Evolutionary conservation across 2,888 invertebrate species (phyloP).

Genomic region (Mythimna ferrago): DNA sequence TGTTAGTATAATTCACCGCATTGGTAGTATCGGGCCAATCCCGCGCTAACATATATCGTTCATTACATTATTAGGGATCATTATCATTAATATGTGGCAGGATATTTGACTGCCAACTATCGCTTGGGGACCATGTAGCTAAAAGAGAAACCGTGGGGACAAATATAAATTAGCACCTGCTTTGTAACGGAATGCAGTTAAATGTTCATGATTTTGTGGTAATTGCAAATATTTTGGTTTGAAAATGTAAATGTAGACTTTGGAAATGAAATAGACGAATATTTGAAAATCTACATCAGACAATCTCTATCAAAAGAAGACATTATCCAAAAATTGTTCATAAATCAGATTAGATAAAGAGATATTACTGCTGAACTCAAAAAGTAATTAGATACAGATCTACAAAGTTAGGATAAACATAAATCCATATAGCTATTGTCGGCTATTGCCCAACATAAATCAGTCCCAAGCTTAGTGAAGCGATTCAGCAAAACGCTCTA

Average conservation of each 20-base stretch:
- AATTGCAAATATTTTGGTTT: not conserved
- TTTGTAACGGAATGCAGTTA: slow-evolving; percentile 8
- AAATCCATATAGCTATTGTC: slow-evolving; percentile 73
- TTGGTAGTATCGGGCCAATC: slow-evolving; percentile 59
- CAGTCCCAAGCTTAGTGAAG: slow-evolving; percentile 79
- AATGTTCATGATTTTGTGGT: slow-evolving; percentile 1
- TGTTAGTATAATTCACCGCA: slow-evolving; percentile 63
- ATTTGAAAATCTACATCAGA: not conserved
- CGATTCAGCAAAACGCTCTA: slow-evolving; percentile 82
- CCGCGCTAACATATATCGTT: slow-evolving; percentile 43
- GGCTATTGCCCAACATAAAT: slow-evolving; percentile 76
- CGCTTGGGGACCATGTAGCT: slow-evolving; percentile 36
- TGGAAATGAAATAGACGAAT: not conserved
- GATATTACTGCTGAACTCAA: slow-evolving; percentile 4
- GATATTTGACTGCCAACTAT: slow-evolving; percentile 60
- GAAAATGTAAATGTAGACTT: not conserved
- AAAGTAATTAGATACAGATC: slow-evolving; percentile 39
- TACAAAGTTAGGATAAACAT: slow-evolving; percentile 59
- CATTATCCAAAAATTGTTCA: not conserved
- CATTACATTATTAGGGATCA: slow-evolving; percentile 58
- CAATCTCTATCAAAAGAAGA: not conserved
- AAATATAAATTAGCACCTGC: slow-evolving; percentile 37
- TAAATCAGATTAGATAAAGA: not conserved
- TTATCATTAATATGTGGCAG: slow-evolving; percentile 54
- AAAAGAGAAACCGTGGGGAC: slow-evolving; percentile 26